phyloP scores from a whole-genome alignment of 2,888 invertebrate genomes.

The Orthosia gracilis region DNA sequence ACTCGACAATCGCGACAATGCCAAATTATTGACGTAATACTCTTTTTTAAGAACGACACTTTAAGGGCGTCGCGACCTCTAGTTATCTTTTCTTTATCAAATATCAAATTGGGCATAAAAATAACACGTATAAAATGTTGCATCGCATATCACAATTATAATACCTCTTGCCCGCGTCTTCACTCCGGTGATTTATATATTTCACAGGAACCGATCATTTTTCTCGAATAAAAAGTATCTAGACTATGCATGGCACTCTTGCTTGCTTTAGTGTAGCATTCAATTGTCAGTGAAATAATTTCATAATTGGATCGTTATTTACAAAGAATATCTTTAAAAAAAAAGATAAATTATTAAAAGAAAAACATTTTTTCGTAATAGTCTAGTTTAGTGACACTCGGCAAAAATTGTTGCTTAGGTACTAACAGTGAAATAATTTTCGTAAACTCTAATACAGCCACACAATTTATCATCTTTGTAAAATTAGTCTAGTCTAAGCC shows the following conservation, averaged over 20 bases:
- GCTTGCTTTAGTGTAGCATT: neutral
- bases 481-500: neutral
- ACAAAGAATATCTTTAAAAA: too few relatives aligned
- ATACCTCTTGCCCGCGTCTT: neutral
- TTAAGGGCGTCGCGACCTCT: slow-evolving; percentile 51
- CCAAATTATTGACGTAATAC: slow-evolving; percentile 54
- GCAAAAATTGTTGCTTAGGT: too few relatives aligned
- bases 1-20: slow-evolving; percentile 28
- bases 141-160: neutral
- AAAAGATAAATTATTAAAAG: too few relatives aligned
- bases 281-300: neutral
- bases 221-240: too few relatives aligned
- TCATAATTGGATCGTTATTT: neutral
- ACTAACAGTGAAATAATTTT: too few relatives aligned
- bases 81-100: slow-evolving; percentile 46
- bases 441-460: too few relatives aligned
- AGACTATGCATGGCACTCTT: too few relatives aligned
- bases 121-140: slow-evolving; percentile 19
- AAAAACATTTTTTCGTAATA: neutral
- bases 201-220: too few relatives aligned
- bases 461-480: neutral
- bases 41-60: slow-evolving; percentile 43
- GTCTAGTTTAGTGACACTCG: too few relatives aligned
- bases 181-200: too few relatives aligned
- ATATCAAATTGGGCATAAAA: slow-evolving; percentile 38